Base-by-base conservation (phyloP, 2,113 vertebrate genomes). In the Serilophus lunatus region DNA sequence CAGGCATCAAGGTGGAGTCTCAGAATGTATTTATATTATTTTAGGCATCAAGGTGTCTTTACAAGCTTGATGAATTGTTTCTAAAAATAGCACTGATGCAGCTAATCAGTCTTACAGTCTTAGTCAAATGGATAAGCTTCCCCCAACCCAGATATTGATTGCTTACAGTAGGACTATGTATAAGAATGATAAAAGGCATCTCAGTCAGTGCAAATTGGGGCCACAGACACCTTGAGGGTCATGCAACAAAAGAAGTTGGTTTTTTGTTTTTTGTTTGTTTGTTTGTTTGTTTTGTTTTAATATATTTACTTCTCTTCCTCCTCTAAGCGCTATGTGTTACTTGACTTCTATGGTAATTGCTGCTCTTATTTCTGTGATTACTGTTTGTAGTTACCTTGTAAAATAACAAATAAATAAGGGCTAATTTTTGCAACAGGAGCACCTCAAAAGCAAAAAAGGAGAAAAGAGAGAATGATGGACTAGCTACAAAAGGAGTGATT, bases 41-140 rank as follows among this genome's bases (percentile, higher is more conserved):
- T 91, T 12, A 86, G 74, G 86, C 40, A 94, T 91, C 85, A 77
- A 87, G 72, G 53, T 90, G 77, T 86, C 82, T 94, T 88, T 78
- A 77, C 40, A 90, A 25, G 76, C 87, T 91, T 96, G 94, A 97
- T 97, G 71, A 97, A 97, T 97, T 94, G 82, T 89, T 97, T 74
- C 94, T 86, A 83, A 95, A 92, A 91, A 90, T 72, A 86, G 49
- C 81, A 20, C 45, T 72, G 70, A 20, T 89, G 77, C 60, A 86
- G 71, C 60, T 90, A 93, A 97, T 98, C 92, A 20, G 38, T 97
- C 92, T 79, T 56, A 51, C 14, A 96, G 76, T 85, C 97, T 97
- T 92, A 75, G 83, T 91, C 85, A 93, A 90, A 91, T 88, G 94
- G 71, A 90, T 47, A 45, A 93, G 82, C 88, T 89, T 50, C 93